Percentiles rank a stretch among this genome's conserved stretches.
Conservation (phyloP, 2,113 vertebrate species). For the Oenanthe oenanthe region DNA sequence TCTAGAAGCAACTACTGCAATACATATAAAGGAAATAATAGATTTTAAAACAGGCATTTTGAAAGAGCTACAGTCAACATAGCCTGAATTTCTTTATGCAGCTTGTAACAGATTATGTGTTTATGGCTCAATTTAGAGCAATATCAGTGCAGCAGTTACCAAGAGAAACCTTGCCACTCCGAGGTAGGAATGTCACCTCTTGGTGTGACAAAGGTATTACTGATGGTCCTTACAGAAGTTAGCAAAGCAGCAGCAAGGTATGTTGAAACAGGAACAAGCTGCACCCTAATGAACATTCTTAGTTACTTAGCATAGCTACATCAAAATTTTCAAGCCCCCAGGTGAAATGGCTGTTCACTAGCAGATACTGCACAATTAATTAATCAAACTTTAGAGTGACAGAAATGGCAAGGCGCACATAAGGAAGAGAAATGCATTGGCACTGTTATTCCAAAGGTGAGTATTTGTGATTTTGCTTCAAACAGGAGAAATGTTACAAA, state of each 20-base stretch:
- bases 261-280: constrained; percentile 22
- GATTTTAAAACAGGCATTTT: not conserved
- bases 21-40: not conserved
- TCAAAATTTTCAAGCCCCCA: not conserved
- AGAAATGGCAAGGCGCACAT: not conserved
- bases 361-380: not conserved
- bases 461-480: not conserved
- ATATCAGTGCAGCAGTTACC: not conserved
- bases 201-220: not conserved
- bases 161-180: not conserved
- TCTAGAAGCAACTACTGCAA: not conserved
- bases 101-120: not conserved
- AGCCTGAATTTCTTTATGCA: not conserved
- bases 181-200: not conserved
- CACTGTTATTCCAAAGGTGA: constrained; percentile 37
- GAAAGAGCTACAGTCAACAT: not conserved
- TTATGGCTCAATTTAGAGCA: not conserved
- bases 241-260: constrained; percentile 27
- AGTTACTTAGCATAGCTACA: not conserved
- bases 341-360: not conserved
- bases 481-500: not conserved
- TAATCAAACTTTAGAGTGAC: not conserved
- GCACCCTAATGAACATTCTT: not conserved
- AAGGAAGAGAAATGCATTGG: not conserved
- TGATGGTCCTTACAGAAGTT: constrained; percentile 35